Evolutionary conservation across 92 coral and sea anemone species (phyloP), one percentile per base, ranked within the genome.

Genomic region (Meandrina meandrites): DNA sequence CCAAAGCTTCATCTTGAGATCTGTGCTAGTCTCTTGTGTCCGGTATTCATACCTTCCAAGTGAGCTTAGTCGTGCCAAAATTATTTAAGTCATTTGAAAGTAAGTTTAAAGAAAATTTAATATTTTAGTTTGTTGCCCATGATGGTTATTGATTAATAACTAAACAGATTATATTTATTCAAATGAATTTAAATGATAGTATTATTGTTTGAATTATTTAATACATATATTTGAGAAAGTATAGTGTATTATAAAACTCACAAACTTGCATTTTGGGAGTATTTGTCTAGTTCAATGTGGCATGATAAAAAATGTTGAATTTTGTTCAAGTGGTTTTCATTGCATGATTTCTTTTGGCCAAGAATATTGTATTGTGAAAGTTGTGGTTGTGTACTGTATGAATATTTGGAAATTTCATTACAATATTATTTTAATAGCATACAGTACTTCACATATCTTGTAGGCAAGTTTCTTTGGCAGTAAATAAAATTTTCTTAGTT

Each of bases 141-240:
- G 14, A 81, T 27, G 19, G 50, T 81, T 66, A 68, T 66, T 62
- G 84, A 74, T 81, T 28, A n/a, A n/a, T n/a, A 64, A 62, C 76
- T 40, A 15, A 66, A 30, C 85, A 81, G 47, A 81, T 66, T 81
- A 81, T 81, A 64, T 81, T 81, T 81, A 81, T 81, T 81, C 24
- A 53, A 27, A 81, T 66, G 56, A 62, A 80, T 66, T 62, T 37
- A 79, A 53, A 27, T 66, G 31, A 24, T 60, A 60, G 28, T n/a
- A 66, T 66, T 66, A 64, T 27, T 27, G 34, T 66, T 66, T 28
- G 31, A 35, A 66, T 66, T 66, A 66, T 66, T 66, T 66, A 60
- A 57, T 19, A 57, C 22, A 7, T 62, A 62, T 62, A 62, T 57
- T 57, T 57, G 64, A 57, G 64, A 57, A 57, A 1, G 69, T 62